A percentile compares a stretch with the other conserved stretches of the same genome.
Conservation (phyloP, 2,797 vertebrate species). For the Eulemur coronatus region DNA sequence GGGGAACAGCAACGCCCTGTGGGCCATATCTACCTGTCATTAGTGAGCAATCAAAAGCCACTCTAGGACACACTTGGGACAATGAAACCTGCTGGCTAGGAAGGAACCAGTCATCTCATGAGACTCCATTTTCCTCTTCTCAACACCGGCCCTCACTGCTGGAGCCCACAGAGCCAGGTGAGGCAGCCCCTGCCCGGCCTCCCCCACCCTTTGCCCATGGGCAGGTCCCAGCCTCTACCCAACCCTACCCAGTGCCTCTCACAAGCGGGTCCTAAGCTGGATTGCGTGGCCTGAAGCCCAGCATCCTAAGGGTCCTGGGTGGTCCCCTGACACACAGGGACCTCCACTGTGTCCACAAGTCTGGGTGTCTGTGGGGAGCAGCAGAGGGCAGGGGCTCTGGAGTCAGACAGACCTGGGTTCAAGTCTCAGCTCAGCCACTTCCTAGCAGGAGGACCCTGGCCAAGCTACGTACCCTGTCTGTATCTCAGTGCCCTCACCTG, state of each 20-base stretch:
- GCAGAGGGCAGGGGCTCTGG: neutral
- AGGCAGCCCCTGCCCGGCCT: neutral
- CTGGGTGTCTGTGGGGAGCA: neutral
- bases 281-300: neutral
- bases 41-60: neutral
- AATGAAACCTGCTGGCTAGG: neutral
- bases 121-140: neutral
- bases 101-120: neutral
- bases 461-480: neutral
- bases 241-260: neutral
- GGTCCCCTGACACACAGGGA: neutral
- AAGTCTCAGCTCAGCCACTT: neutral
- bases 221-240: neutral
- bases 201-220: accelerated
- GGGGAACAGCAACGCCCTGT: neutral
- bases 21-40: neutral
- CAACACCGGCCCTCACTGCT: neutral
- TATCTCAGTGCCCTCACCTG: neutral
- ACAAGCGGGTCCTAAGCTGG: neutral
- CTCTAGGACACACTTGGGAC: neutral
- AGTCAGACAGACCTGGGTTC: neutral
- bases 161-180: neutral
- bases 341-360: accelerated
- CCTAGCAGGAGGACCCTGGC: neutral
- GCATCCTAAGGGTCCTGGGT: neutral